Conservation (phyloP, 2,888 invertebrate genomes). For the Parapristionchus giblindavisi region DNA sequence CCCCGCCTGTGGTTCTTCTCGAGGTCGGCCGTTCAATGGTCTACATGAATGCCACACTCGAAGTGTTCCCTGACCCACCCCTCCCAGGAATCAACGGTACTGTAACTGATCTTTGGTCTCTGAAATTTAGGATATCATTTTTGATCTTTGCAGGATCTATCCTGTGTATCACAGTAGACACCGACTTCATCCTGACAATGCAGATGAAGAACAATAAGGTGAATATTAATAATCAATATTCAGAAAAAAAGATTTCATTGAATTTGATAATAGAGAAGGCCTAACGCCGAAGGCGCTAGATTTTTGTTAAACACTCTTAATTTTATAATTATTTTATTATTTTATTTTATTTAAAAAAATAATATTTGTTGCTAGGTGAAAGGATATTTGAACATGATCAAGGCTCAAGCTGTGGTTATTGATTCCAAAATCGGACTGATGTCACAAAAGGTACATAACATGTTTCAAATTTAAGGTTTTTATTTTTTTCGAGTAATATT, state of each 20-base stretch:
- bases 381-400: slow-evolving; percentile 61
- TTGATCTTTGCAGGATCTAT: slow-evolving; percentile 31
- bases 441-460: slow-evolving; percentile 63
- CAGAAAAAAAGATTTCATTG: background rate
- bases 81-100: slow-evolving; percentile 47
- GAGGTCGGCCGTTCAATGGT: slow-evolving; percentile 56
- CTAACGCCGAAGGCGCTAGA: too few relatives aligned
- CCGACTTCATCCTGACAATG: slow-evolving; percentile 58
- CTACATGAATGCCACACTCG: slow-evolving; percentile 61
- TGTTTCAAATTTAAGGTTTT: background rate
- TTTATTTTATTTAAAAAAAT: background rate
- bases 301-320: too few relatives aligned
- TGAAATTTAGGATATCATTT: background rate
- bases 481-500: too few relatives aligned
- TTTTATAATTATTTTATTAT: too few relatives aligned
- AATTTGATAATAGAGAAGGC: background rate
- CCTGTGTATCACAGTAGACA: slow-evolving; percentile 55
- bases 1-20: slow-evolving; percentile 61
- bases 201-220: slow-evolving; percentile 58
- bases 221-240: background rate
- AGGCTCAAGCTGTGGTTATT: slow-evolving; percentile 59
- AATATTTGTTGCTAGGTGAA: slow-evolving; percentile 46
- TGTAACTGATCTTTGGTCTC: slow-evolving; percentile 5
- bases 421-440: slow-evolving; percentile 60
- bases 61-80: slow-evolving; percentile 53